Conservation (phyloP, 2,888 invertebrate genomes). For the Isotomurus palustris region DNA sequence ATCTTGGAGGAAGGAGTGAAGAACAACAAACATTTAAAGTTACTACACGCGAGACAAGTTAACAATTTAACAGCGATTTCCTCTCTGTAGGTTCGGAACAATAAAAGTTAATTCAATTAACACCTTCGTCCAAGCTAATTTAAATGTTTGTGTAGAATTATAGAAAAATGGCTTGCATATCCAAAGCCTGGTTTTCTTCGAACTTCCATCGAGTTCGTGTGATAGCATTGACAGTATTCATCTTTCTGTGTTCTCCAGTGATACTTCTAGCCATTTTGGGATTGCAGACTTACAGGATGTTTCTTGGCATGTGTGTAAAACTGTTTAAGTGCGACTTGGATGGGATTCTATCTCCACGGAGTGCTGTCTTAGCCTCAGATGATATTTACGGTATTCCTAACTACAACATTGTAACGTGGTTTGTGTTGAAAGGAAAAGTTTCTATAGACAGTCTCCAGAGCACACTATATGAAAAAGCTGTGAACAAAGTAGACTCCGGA, state of each 20-base stretch:
- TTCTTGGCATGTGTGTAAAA: slow-evolving; percentile 22
- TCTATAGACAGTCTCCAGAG: slow-evolving; percentile 27
- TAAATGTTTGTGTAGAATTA: neutral
- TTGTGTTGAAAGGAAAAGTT: slow-evolving; percentile 28
- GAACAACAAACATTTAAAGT: too few relatives aligned
- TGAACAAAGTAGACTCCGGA: slow-evolving; percentile 22
- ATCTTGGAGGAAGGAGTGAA: too few relatives aligned
- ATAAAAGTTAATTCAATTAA: too few relatives aligned
- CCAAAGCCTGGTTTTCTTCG: slow-evolving; percentile 29
- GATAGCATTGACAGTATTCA: slow-evolving; percentile 23
- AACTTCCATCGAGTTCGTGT: slow-evolving; percentile 30
- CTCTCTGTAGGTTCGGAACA: too few relatives aligned
- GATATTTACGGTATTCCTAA: slow-evolving; percentile 35
- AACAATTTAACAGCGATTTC: neutral
- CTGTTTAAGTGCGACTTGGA: slow-evolving; percentile 25
- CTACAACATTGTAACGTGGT: slow-evolving; percentile 22
- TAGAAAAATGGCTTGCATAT: slow-evolving; percentile 17
- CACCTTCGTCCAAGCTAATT: too few relatives aligned
- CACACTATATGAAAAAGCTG: slow-evolving; percentile 23
- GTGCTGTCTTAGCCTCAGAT: slow-evolving; percentile 28
- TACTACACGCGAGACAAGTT: too few relatives aligned
- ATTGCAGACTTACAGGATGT: slow-evolving; percentile 17
- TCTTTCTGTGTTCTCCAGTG: slow-evolving; percentile 28
- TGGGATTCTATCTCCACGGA: slow-evolving; percentile 17
- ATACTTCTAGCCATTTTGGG: slow-evolving; percentile 18